Conservation (phyloP, 2,797 vertebrate genomes). For the Novumbra hubbsi region DNA sequence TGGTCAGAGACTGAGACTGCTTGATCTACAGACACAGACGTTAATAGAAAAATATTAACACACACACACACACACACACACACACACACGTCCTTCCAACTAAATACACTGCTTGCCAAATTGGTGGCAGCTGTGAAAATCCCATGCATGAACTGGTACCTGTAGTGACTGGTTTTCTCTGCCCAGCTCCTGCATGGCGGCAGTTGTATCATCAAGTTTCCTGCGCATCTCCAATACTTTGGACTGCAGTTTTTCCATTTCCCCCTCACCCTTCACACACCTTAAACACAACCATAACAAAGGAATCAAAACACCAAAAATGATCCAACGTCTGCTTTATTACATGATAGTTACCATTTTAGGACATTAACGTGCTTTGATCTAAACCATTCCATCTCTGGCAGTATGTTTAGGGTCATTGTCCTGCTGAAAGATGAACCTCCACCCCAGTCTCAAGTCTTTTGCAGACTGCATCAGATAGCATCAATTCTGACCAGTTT, state of each 20-base stretch:
- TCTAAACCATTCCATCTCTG: too few species aligned
- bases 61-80: not conserved
- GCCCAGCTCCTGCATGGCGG: constrained; percentile 97
- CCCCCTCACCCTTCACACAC: constrained; percentile 93
- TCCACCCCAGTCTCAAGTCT: too few species aligned
- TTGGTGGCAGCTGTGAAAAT: too few species aligned
- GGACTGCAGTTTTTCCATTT: constrained; percentile 95
- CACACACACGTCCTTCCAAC: too few species aligned
- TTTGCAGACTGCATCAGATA: too few species aligned
- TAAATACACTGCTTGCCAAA: too few species aligned
- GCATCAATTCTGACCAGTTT: too few species aligned
- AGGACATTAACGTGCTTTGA: too few species aligned
- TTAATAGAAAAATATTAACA: not conserved
- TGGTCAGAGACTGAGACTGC: constrained; percentile 89
- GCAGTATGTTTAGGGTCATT: too few species aligned
- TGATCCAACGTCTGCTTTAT: not conserved
- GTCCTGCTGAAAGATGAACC: too few species aligned
- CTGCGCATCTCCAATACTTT: constrained; percentile 90
- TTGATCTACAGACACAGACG: constrained; percentile 81
- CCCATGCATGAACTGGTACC: constrained; percentile 60
- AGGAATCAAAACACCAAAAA: not conserved
- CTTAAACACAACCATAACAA: constrained; percentile 59
- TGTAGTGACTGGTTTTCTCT: constrained; percentile 97
- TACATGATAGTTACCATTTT: not conserved
- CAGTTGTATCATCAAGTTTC: constrained; percentile 95